phyloP scores from a whole-genome alignment of 2,797 vertebrate genomes.

The Enteromius unitaeniatus region DNA sequence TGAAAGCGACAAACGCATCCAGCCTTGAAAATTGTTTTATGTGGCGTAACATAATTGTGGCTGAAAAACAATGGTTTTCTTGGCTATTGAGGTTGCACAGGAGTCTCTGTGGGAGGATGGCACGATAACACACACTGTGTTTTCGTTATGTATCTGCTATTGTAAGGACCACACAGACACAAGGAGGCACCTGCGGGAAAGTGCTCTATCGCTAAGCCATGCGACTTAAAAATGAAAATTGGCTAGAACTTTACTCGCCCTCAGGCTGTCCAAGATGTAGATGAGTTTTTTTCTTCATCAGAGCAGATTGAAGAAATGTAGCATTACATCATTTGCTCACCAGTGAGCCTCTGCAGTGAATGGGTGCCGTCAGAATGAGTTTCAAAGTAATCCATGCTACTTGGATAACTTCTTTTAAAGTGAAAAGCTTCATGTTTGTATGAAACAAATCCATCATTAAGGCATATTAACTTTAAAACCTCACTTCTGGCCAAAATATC shows the following conservation, averaged over 20 bases:
- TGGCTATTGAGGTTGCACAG: conserved; percentile 20
- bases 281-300: neutral
- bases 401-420: neutral
- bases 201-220: neutral
- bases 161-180: conserved; percentile 8
- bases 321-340: neutral
- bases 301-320: neutral
- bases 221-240: neutral
- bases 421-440: neutral
- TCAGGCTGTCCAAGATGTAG: neutral
- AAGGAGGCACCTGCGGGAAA: conserved; percentile 1
- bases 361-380: neutral
- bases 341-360: neutral
- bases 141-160: conserved; percentile 8
- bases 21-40: conserved; percentile 54
- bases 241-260: neutral
- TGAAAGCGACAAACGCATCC: conserved; percentile 52
- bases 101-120: conserved; percentile 1
- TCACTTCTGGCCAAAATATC: neutral
- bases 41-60: conserved; percentile 42
- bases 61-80: conserved; percentile 53
- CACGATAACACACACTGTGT: conserved; percentile 25
- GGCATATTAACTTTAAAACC: neutral
- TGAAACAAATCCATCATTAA: neutral
- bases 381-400: neutral